phyloP scores from a whole-genome alignment of 2,113 vertebrate species.

The Oenanthe melanoleuca region DNA sequence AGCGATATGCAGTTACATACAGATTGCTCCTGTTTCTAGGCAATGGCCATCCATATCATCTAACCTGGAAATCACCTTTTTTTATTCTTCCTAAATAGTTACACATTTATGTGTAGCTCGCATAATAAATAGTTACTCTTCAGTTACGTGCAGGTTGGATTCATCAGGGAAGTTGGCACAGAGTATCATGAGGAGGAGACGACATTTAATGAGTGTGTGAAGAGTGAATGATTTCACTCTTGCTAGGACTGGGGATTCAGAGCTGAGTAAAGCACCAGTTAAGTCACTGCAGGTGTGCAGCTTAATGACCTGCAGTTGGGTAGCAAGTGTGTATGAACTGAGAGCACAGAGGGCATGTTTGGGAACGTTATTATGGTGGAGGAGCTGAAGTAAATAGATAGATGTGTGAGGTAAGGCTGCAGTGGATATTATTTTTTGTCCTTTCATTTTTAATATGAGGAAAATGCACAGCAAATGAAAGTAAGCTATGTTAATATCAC shows the following conservation, averaged over 20 bases:
- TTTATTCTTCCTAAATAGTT: background rate
- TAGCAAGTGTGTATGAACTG: background rate
- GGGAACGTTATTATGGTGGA: fast-evolving
- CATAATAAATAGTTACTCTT: background rate
- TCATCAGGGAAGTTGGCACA: background rate
- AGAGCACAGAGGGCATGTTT: background rate
- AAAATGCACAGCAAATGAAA: background rate
- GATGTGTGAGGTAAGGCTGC: background rate
- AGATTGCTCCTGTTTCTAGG: background rate
- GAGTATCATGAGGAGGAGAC: background rate
- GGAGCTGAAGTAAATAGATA: background rate
- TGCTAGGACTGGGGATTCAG: background rate
- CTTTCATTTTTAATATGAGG: background rate
- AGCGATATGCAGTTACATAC: background rate
- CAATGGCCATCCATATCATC: background rate
- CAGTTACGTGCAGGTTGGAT: background rate
- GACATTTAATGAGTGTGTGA: background rate
- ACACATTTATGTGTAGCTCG: background rate
- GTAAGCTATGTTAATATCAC: background rate
- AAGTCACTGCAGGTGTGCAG: slow-evolving; percentile 33
- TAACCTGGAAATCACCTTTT: background rate
- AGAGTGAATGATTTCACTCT: background rate
- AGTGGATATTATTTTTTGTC: background rate
- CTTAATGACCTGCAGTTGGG: background rate
- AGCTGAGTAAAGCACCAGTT: background rate